phyloP scores from a whole-genome alignment of 2,113 vertebrate species.

The Apaloderma vittatum region DNA sequence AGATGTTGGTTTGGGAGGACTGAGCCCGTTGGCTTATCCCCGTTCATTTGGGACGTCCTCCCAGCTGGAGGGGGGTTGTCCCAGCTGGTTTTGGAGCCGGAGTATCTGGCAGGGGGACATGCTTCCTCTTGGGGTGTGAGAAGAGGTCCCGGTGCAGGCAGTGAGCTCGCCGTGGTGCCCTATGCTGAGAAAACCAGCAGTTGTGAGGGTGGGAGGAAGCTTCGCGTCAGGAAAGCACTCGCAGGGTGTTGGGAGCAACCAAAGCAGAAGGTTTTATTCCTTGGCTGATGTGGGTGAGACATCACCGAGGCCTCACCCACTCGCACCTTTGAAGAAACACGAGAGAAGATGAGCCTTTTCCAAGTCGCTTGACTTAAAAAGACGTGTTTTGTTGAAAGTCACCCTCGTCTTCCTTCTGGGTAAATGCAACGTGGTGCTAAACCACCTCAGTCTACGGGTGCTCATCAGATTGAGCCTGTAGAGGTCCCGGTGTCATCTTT shows the following conservation, averaged over 20 bases:
- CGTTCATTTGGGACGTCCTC: background rate
- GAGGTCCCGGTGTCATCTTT: background rate
- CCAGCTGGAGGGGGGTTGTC: background rate
- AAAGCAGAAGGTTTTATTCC: background rate
- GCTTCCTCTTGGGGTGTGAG: background rate
- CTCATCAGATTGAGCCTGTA: background rate
- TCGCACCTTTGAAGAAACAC: background rate
- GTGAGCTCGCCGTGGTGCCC: background rate
- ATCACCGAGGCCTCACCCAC: background rate
- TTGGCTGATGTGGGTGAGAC: background rate
- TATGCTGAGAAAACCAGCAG: fast-evolving
- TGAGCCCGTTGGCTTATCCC: background rate
- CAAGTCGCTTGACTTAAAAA: background rate
- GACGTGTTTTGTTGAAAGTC: background rate
- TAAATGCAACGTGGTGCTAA: background rate
- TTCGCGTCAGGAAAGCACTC: fast-evolving
- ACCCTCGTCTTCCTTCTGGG: background rate
- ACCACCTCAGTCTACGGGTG: too few relatives aligned
- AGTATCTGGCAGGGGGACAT: too few relatives aligned
- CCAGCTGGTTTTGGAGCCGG: background rate
- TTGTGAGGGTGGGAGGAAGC: background rate
- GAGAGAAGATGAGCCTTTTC: background rate
- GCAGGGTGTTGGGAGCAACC: background rate
- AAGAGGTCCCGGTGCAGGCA: background rate
- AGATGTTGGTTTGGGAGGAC: too few relatives aligned